These are phyloP conservation scores for Luffia ferchaultella DNA, from an alignment of 2,888 invertebrate species.

Conservation along the genomic window DNA sequence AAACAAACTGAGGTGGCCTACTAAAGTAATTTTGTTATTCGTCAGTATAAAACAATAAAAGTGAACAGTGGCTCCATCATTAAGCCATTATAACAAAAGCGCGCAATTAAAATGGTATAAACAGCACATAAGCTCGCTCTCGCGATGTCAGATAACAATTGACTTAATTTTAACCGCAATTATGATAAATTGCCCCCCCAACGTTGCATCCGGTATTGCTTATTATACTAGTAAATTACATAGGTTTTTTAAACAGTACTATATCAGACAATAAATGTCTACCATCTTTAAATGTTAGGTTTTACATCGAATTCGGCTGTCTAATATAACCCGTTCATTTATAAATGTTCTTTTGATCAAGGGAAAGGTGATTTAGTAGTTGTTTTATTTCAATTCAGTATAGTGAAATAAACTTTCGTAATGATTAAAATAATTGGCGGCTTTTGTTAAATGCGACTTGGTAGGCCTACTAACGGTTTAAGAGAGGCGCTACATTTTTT, in stretches of 20 bases:
- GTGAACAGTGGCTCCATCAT: conserved; percentile 32
- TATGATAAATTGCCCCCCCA: conserved; percentile 8
- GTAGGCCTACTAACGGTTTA: not conserved
- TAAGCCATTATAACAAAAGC: conserved; percentile 41
- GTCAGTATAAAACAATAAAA: conserved; percentile 17
- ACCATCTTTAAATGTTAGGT: too few species aligned
- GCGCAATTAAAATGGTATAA: conserved; percentile 42
- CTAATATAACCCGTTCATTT: not conserved
- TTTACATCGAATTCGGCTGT: too few species aligned
- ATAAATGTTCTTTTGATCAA: not conserved
- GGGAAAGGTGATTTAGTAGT: not conserved
- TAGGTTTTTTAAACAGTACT: not conserved
- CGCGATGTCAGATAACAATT: conserved; percentile 21
- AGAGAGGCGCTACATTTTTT: not conserved
- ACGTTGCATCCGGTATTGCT: not conserved
- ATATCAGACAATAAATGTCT: too few species aligned
- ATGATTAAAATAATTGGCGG: not conserved
- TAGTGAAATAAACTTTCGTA: not conserved
- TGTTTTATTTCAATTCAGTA: not conserved
- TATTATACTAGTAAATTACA: not conserved
- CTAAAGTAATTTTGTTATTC: conserved; percentile 30
- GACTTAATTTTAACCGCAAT: conserved; percentile 14
- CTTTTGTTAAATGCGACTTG: not conserved
- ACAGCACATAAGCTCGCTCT: conserved; percentile 37
- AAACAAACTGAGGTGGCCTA: conserved; percentile 10